These are phyloP conservation scores for Seriola quinqueradiata DNA, from an alignment of 2,113 vertebrate species.

Conservation along the genomic window DNA sequence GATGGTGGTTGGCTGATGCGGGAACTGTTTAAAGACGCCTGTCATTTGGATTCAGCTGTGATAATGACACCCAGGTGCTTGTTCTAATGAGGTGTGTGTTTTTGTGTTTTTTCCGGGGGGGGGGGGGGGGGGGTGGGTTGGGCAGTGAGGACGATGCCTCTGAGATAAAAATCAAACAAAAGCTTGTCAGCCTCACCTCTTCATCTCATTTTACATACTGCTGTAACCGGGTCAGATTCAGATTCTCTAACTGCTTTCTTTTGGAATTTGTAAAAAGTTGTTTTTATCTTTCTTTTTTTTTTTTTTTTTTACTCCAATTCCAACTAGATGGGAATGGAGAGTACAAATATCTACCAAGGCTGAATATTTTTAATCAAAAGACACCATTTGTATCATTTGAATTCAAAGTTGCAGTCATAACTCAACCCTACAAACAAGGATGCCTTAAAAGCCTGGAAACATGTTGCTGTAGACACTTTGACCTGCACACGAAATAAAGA, in stretches of 20 bases:
- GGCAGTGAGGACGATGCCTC: not conserved
- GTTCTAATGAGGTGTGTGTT: slow-evolving; percentile 41
- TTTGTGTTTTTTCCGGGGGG: not conserved
- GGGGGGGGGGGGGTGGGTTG: too few species aligned
- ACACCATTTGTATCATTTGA: too few species aligned
- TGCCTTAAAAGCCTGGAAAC: not conserved
- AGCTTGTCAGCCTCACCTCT: not conserved
- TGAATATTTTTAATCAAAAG: not conserved
- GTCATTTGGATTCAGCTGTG: slow-evolving; percentile 58
- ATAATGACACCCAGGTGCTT: slow-evolving; percentile 68
- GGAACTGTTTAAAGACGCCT: slow-evolving; percentile 53
- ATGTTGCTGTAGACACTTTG: too few species aligned
- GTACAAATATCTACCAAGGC: not conserved
- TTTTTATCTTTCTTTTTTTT: too few species aligned
- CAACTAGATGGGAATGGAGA: not conserved
- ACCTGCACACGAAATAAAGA: too few species aligned
- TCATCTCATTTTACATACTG: not conserved
- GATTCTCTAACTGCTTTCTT: too few species aligned
- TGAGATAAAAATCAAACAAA: slow-evolving; percentile 26
- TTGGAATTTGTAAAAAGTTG: too few species aligned
- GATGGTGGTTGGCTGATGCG: slow-evolving; percentile 53
- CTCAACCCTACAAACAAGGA: not conserved
- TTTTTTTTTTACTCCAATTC: too few species aligned
- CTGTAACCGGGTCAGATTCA: not conserved
- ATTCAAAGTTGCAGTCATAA: too few species aligned